Base-by-base conservation (phyloP, 2,113 vertebrate species). In the Motacilla tschutschensis region DNA sequence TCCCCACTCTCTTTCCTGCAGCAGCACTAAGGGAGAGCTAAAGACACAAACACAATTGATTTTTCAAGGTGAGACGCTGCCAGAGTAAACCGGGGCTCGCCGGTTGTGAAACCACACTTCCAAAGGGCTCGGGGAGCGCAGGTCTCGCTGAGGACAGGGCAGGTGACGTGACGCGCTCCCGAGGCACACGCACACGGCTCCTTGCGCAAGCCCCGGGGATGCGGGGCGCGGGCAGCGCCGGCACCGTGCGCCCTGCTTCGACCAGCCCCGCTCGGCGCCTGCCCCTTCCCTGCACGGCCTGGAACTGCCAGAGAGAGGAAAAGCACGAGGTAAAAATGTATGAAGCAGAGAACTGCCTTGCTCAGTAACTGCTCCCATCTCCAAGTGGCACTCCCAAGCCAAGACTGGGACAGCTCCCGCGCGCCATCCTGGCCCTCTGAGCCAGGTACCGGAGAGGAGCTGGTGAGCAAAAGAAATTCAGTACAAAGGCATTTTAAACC, bases 331-430 rank as follows among this genome's bases (percentile, higher is more conserved):
- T 9, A 3, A 48, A 13, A 28, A 31, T 16, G 6, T 1, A 14
- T 2, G 1, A 8, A 57, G 53, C 55, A 63, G n/a, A 47, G n/a
- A 12, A 0, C 12, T 6, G 31, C 64, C 47, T 41, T 35, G 65
- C 54, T 50, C 12, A 4, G 9, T 12, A 16, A 12, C 21, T 2
- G 17, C 55, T 51, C 70, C 75, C 7, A 3, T 3, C 38, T 20
- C 44, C 51, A 0, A 0, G 4, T 20, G 51, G 38, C 16, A 13
- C 6, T 31, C 55, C 20, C 3, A 16, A 73, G 47, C 6, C 51
- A 12, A 13, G 53, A 3, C 1, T 0, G 0, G 50, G 40, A 47
- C 4, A 9, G 58, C 33, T 62, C 35, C 29, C 0, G 0, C 0
- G n/a, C 2, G 14, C 29, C 43, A 6, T 31, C 12, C 33, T 0